Conservation (phyloP, 2,797 vertebrate species). For the Oreonectes daqikongensis region DNA sequence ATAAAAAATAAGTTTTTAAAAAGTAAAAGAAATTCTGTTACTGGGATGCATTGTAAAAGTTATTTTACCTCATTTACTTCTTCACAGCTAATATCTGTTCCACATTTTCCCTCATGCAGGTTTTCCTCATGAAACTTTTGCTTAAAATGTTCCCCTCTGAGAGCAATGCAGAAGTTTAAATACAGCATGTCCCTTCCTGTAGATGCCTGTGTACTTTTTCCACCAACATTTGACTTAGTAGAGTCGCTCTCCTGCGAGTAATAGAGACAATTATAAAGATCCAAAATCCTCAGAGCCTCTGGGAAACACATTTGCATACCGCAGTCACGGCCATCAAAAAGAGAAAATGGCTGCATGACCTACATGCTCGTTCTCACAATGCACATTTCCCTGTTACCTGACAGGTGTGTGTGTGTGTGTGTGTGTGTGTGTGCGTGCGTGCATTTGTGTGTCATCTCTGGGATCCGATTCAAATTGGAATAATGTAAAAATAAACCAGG, state of each 20-base stretch:
- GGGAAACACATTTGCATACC: slow-evolving; percentile 40
- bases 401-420: background rate
- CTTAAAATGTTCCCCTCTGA: slow-evolving; percentile 8
- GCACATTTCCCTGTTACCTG: slow-evolving; percentile 11
- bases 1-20: slow-evolving; percentile 9
- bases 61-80: slow-evolving; percentile 2
- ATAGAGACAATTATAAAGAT: slow-evolving; percentile 34
- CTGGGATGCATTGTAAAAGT: slow-evolving; percentile 8
- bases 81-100: slow-evolving; percentile 32
- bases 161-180: background rate
- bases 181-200: background rate
- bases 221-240: slow-evolving; percentile 29
- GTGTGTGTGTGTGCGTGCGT: background rate
- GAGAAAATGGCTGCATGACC: slow-evolving; percentile 40
- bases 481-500: slow-evolving; percentile 25
- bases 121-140: slow-evolving; percentile 4
- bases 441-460: slow-evolving; percentile 4
- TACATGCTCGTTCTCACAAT: slow-evolving; percentile 36
- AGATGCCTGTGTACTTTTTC: slow-evolving; percentile 12
- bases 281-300: background rate
- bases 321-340: slow-evolving; percentile 26
- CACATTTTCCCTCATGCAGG: background rate
- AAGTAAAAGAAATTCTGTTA: background rate
- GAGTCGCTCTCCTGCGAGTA: slow-evolving; percentile 18
- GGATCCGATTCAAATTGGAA: slow-evolving; percentile 11